Evolutionary conservation across 2,888 invertebrate species (phyloP).

Genomic region (Dicyrtoma fusca): DNA sequence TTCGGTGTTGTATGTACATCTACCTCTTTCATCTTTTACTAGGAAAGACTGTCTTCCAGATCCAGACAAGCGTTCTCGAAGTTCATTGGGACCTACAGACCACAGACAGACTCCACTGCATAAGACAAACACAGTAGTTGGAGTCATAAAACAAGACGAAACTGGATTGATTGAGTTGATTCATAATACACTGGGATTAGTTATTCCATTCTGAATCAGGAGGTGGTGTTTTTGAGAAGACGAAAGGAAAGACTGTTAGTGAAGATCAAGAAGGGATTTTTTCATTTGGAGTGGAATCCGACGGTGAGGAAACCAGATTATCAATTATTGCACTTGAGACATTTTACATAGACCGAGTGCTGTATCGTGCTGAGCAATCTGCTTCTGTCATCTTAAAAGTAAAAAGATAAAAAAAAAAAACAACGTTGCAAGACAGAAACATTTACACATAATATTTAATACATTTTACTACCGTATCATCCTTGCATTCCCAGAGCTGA

Average conservation of each 20-base stretch:
- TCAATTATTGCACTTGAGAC: constrained; percentile 30
- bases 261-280: constrained; percentile 14
- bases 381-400: constrained; percentile 27
- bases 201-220: constrained; percentile 12
- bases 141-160: constrained; percentile 13
- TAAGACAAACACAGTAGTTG: neutral
- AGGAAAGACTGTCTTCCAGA: too few relatives aligned
- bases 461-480: neutral
- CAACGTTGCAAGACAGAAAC: neutral
- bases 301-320: constrained; percentile 36
- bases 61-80: too few relatives aligned
- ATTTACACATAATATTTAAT: constrained; percentile 7
- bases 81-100: too few relatives aligned
- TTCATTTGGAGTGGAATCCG: constrained; percentile 28
- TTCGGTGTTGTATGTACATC: too few relatives aligned
- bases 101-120: neutral
- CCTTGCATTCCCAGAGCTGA: too few relatives aligned
- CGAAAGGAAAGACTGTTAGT: neutral
- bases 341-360: constrained; percentile 30
- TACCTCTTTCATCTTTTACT: too few relatives aligned
- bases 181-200: constrained; percentile 19
- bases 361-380: constrained; percentile 36
- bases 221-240: constrained; percentile 17
- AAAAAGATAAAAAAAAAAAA: neutral
- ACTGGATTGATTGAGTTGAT: constrained; percentile 37